phyloP scores from a whole-genome alignment of 2,113 vertebrate species.

The Gasterosteus nipponicus region DNA sequence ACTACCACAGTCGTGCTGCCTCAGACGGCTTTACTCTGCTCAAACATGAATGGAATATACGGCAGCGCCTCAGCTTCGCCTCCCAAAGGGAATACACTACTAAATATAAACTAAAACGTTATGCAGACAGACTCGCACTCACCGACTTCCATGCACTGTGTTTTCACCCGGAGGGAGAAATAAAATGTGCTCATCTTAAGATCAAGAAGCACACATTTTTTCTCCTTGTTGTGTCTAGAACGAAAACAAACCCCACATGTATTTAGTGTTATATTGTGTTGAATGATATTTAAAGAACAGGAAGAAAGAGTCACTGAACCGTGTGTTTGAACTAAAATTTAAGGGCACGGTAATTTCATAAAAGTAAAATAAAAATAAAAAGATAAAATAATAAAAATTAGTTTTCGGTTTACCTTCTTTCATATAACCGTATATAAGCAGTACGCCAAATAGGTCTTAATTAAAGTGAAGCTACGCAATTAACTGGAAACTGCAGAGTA shows the following conservation, averaged over 20 bases:
- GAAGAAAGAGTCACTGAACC: not conserved
- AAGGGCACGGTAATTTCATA: not conserved
- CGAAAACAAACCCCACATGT: conserved; percentile 1
- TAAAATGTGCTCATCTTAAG: not conserved
- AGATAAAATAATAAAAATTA: conserved; percentile 4
- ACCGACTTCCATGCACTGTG: not conserved
- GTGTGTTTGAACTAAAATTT: not conserved
- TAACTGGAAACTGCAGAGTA: not conserved
- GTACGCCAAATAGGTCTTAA: not conserved
- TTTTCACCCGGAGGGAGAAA: not conserved
- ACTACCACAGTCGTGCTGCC: not conserved
- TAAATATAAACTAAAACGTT: conserved; percentile 38
- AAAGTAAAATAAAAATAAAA: not conserved
- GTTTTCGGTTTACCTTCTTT: conserved; percentile 20
- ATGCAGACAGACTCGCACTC: conserved; percentile 25
- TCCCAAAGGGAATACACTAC: conserved; percentile 17
- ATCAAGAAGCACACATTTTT: not conserved
- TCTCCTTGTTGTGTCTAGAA: conserved; percentile 7
- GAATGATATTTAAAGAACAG: not conserved
- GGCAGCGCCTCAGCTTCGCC: conserved; percentile 14
- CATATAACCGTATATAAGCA: not conserved
- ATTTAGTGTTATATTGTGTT: not conserved
- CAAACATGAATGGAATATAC: conserved; percentile 34
- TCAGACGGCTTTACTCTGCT: conserved; percentile 6
- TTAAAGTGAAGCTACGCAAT: not conserved